Percentiles rank a stretch among this genome's conserved stretches.
Evolutionary conservation across 2,888 invertebrate species (phyloP).

Genomic region (Pristionchus mayeri): DNA sequence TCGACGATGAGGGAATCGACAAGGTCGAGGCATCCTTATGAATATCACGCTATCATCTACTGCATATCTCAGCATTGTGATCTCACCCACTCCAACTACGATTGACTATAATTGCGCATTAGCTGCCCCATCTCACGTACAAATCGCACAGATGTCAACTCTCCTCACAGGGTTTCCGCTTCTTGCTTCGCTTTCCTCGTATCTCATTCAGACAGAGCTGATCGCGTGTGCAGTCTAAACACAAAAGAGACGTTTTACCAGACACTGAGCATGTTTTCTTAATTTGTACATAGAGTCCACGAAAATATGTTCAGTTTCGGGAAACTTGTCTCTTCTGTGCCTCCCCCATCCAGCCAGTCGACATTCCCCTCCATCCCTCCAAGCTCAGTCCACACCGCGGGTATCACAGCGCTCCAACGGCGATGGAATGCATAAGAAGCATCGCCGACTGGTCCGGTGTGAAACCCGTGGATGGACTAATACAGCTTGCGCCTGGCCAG

Average conservation of each 20-base stretch:
- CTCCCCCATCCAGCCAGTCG: not conserved
- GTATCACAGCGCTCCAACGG: conserved; percentile 50
- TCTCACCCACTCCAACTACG: not conserved
- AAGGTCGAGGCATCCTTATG: not conserved
- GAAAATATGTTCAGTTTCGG: no score
- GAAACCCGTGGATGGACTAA: conserved; percentile 41
- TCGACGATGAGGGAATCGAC: not conserved
- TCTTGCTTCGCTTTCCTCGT: not conserved
- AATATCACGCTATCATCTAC: not conserved
- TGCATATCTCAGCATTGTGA: not conserved
- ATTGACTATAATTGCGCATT: not conserved
- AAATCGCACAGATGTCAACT: not conserved
- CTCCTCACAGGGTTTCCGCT: conserved; percentile 14
- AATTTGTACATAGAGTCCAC: no score
- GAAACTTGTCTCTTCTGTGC: no score
- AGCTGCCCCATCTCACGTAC: conserved; percentile 20
- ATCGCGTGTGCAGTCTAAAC: no score
- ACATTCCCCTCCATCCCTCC: not conserved
- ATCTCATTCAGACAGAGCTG: no score
- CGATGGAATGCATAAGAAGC: conserved; percentile 11
- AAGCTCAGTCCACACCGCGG: conserved; percentile 35
- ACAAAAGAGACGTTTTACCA: no score
- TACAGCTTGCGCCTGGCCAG: not conserved
- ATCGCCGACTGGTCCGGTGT: conserved; percentile 17
- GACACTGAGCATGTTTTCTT: no score